phyloP scores from a whole-genome alignment of 2,797 vertebrate species.

The Coendou prehensilis region DNA sequence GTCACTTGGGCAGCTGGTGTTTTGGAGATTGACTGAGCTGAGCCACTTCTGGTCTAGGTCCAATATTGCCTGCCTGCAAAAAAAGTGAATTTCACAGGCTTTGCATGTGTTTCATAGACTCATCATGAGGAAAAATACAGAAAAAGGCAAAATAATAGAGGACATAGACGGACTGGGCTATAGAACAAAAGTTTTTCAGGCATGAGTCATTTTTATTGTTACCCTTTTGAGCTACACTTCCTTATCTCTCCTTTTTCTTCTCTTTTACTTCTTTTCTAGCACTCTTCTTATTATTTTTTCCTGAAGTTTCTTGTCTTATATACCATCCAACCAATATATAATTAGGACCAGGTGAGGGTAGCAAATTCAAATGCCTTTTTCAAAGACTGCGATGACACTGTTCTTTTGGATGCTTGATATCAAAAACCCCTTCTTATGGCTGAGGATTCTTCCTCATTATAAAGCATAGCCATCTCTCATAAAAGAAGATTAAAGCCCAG shows the following conservation, averaged over 20 bases:
- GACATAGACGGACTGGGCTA: background rate
- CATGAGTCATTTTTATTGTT: background rate
- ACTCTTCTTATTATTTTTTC: background rate
- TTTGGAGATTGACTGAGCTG: conserved; percentile 59
- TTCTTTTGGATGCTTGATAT: background rate
- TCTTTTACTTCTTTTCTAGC: background rate
- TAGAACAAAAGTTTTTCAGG: background rate
- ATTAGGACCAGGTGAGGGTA: background rate
- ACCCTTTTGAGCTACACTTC: background rate
- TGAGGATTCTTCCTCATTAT: background rate
- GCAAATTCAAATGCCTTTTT: background rate
- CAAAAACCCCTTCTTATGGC: background rate
- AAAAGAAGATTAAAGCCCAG: background rate
- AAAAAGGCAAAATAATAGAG: conserved; percentile 28
- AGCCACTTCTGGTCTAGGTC: conserved; percentile 70
- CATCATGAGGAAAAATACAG: conserved; percentile 59
- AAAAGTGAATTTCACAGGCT: conserved; percentile 51
- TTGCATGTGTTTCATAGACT: conserved; percentile 23
- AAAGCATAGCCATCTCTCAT: background rate
- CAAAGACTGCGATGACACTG: rapidly evolving
- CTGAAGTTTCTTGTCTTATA: background rate
- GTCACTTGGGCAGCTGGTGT: conserved; percentile 84
- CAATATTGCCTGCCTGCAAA: conserved; percentile 69
- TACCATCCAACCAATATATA: background rate
- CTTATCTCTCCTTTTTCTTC: background rate